Percentiles rank a stretch among this genome's conserved stretches.
These are phyloP conservation scores for Triplophysa rosa DNA, from an alignment of 2,113 vertebrate genomes.

Conservation along the genomic window DNA sequence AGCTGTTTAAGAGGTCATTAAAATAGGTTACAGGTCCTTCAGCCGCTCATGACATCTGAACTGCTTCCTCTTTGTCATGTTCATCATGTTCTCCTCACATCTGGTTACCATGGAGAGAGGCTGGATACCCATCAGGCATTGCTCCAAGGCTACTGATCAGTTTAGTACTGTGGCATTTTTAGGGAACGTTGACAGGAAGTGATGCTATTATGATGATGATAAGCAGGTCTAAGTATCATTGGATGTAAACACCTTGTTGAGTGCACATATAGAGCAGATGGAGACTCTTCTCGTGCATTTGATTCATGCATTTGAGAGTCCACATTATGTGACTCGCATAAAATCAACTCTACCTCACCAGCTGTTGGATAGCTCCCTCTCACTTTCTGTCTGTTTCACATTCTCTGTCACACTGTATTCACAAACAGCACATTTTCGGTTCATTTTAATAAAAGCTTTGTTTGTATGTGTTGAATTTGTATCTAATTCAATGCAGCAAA, in stretches of 20 bases:
- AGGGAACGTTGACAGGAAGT: background rate
- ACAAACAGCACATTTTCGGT: too few species aligned
- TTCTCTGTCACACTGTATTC: too few species aligned
- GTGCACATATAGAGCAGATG: slow-evolving; percentile 46
- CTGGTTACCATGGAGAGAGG: background rate
- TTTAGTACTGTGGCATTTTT: background rate
- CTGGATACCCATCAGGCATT: background rate
- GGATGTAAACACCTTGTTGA: slow-evolving; percentile 34
- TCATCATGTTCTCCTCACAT: background rate
- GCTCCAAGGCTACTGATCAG: background rate
- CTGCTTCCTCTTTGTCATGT: background rate
- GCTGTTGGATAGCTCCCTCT: background rate
- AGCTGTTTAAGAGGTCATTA: background rate
- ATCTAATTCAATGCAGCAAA: too few species aligned
- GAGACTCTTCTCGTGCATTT: slow-evolving; percentile 32
- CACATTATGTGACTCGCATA: slow-evolving; percentile 26
- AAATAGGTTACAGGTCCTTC: background rate
- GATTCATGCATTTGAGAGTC: slow-evolving; percentile 36
- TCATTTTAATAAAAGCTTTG: too few species aligned
- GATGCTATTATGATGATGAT: slow-evolving; percentile 23
- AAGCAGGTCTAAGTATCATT: slow-evolving; percentile 38
- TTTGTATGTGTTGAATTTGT: too few species aligned
- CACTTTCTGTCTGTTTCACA: too few species aligned
- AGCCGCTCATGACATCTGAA: background rate
- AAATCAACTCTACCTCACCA: slow-evolving; percentile 22